Conservation (phyloP, 92 coral and sea anemone species). For the Micromussa lordhowensis region DNA sequence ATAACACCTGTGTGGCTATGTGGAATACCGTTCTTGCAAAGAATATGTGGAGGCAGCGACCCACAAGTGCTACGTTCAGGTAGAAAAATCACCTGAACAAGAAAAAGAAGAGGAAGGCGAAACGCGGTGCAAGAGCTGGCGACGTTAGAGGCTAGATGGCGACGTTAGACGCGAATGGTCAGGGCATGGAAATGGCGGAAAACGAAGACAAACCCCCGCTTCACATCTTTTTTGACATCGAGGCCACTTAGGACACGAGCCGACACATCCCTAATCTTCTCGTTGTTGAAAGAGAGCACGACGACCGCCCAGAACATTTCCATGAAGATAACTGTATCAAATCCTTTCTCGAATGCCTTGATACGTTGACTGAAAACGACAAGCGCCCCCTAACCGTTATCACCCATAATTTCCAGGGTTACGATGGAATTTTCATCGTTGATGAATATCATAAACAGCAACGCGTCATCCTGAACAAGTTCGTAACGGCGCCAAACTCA, state of each 20-base stretch:
- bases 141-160: no score
- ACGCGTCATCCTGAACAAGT: not conserved
- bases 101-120: no score
- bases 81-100: no score
- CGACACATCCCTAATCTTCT: no score
- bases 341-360: not conserved
- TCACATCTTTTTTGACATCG: slow-evolving; percentile 33
- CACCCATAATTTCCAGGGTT: not conserved
- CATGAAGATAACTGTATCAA: not conserved
- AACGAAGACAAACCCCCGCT: not conserved
- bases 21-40: no score
- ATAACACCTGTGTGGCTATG: no score
- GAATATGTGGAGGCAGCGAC: no score
- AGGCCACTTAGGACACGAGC: slow-evolving; percentile 6
- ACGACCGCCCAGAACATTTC: not conserved
- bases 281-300: slow-evolving; percentile 19
- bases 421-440: not conserved
- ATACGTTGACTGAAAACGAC: not conserved
- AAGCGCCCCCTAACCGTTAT: not conserved
- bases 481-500: not conserved
- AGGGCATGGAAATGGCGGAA: no score
- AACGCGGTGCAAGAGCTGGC: no score
- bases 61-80: no score
- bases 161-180: no score
- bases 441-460: not conserved